These are phyloP conservation scores for Dryadula phaetusa DNA, from an alignment of 2,888 invertebrate genomes.

Conservation along the genomic window DNA sequence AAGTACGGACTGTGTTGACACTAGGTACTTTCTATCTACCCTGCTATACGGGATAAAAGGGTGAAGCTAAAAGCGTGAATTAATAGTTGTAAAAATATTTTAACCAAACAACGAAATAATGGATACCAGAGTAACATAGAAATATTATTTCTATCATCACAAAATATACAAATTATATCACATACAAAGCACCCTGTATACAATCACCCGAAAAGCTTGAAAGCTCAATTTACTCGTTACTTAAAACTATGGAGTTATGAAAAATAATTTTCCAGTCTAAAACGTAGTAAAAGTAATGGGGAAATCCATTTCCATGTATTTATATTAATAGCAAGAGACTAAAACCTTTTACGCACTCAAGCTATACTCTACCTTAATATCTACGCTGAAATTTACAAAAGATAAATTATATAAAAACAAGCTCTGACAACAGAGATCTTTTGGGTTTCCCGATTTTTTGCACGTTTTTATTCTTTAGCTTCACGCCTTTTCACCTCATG, in stretches of 20 bases:
- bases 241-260: conserved; percentile 36
- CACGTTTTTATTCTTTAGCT: no score
- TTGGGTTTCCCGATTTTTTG: no score
- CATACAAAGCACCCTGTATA: neutral
- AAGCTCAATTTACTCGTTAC: conserved; percentile 12
- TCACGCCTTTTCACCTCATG: no score
- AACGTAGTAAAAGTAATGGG: conserved; percentile 32
- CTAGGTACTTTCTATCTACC: no score
- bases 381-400: conserved; percentile 20
- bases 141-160: no score
- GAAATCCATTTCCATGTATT: conserved; percentile 36
- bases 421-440: no score
- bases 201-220: neutral
- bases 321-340: conserved; percentile 34
- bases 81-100: no score
- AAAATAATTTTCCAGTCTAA: conserved; percentile 30
- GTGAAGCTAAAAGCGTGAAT: no score
- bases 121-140: no score
- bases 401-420: conserved; percentile 28
- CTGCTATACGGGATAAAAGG: no score
- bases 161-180: neutral
- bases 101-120: no score
- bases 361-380: conserved; percentile 26
- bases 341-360: conserved; percentile 43
- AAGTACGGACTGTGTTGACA: no score